phyloP scores from a whole-genome alignment of 2,888 invertebrate species.

The Tiliacea aurago region DNA sequence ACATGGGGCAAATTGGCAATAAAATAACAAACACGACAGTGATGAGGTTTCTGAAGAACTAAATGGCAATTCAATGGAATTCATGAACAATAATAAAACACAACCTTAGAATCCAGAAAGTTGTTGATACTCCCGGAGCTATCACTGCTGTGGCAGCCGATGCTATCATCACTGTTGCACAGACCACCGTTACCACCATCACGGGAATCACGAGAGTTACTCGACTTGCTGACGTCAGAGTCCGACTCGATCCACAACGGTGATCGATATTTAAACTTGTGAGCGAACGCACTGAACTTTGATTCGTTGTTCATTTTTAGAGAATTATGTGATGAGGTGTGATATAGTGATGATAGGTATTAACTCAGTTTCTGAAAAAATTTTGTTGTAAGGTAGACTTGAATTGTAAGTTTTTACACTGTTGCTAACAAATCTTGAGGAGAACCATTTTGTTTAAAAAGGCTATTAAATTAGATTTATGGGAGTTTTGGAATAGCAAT shows the following conservation, averaged over 20 bases:
- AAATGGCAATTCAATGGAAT: not conserved
- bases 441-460: not conserved
- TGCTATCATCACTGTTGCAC: slow-evolving; percentile 80
- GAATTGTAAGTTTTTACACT: not conserved
- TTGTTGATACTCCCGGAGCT: slow-evolving; percentile 88
- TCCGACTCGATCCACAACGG: slow-evolving; percentile 89
- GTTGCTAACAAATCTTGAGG: no score
- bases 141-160: slow-evolving; percentile 75
- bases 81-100: slow-evolving; percentile 5
- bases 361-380: not conserved
- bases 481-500: not conserved
- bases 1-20: no score
- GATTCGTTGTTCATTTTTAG: slow-evolving; percentile 73
- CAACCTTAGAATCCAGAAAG: slow-evolving; percentile 86
- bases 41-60: no score
- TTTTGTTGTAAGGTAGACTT: not conserved
- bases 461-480: not conserved
- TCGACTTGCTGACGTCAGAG: slow-evolving; percentile 79
- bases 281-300: slow-evolving; percentile 81
- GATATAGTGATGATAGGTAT: slow-evolving; percentile 6
- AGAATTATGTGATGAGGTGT: not conserved
- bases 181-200: slow-evolving; percentile 44
- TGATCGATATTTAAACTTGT: slow-evolving; percentile 88
- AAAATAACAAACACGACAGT: no score
- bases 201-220: slow-evolving; percentile 61